Evolutionary conservation across 2,888 invertebrate genomes (phyloP).

Genomic region (Emesis furor): DNA sequence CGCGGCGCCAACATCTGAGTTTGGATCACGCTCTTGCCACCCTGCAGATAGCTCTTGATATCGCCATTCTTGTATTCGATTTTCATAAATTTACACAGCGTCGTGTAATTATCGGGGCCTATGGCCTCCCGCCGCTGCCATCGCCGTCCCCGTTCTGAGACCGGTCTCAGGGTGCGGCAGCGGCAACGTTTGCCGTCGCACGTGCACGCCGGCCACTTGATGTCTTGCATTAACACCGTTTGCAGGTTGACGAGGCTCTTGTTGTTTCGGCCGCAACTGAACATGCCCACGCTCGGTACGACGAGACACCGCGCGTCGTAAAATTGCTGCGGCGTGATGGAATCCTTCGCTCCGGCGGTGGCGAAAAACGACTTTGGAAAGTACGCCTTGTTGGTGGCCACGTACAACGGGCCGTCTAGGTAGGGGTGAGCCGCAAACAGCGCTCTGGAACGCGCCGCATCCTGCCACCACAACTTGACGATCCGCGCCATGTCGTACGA

Average conservation of each 20-base stretch:
- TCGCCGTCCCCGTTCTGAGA: no score
- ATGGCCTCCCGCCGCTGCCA: background rate
- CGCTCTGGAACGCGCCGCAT: constrained; percentile 7
- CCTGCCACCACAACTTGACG: constrained; percentile 4
- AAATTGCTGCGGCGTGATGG: background rate
- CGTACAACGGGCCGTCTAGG: background rate
- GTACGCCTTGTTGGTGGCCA: constrained; percentile 14
- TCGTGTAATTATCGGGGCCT: constrained; percentile 22
- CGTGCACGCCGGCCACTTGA: constrained; percentile 14
- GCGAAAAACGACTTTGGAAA: background rate
- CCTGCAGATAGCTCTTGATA: constrained; percentile 8
- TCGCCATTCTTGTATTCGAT: background rate
- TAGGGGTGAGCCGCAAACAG: background rate
- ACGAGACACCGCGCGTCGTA: constrained; percentile 20
- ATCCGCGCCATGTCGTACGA: constrained; percentile 18
- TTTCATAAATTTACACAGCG: constrained; percentile 4
- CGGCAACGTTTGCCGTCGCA: background rate
- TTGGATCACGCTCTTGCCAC: constrained; percentile 24
- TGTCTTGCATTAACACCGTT: background rate
- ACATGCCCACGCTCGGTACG: constrained; percentile 7
- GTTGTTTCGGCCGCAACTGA: constrained; percentile 7
- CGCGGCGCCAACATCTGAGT: constrained; percentile 16
- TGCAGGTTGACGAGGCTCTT: constrained; percentile 14
- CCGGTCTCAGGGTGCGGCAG: constrained; percentile 22
- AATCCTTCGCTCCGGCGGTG: background rate